Evolutionary conservation across 2,888 invertebrate species (phyloP).

Genomic region (Rhogogaster chlorosoma): DNA sequence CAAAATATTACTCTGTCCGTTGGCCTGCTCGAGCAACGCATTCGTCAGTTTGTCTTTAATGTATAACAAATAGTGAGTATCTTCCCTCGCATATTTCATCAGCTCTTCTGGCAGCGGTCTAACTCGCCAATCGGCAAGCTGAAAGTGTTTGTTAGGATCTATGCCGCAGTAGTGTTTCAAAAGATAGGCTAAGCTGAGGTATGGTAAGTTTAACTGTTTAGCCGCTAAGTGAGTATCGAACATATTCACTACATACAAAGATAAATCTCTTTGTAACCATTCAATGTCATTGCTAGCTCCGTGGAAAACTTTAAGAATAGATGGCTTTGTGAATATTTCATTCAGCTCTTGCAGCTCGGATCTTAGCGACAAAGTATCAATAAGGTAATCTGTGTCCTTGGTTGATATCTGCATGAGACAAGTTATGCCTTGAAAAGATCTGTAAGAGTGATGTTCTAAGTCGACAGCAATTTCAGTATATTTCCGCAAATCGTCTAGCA

Average conservation of each 20-base stretch:
- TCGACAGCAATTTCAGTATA: constrained; percentile 93
- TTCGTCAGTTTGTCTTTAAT: constrained; percentile 90
- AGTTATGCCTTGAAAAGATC: constrained; percentile 95
- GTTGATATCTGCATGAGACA: constrained; percentile 98
- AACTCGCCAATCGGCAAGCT: constrained; percentile 84
- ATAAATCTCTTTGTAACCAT: constrained; percentile 98
- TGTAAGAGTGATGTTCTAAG: constrained; percentile 95
- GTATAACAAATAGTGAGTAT: constrained; percentile 96
- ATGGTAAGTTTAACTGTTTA: constrained; percentile 84
- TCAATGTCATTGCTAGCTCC: constrained; percentile 93
- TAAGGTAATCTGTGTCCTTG: constrained; percentile 88
- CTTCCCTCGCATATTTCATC: constrained; percentile 92
- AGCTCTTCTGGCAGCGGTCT: constrained; percentile 92
- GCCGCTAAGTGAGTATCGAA: constrained; percentile 97
- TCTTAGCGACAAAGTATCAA: constrained; percentile 93
- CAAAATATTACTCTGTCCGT: constrained; percentile 84
- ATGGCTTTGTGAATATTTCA: constrained; percentile 93
- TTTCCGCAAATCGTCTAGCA: constrained; percentile 84
- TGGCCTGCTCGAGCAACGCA: constrained; percentile 85
- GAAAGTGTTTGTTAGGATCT: constrained; percentile 92
- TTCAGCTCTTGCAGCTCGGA: constrained; percentile 91
- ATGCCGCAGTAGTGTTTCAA: constrained; percentile 89
- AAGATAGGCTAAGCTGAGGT: constrained; percentile 88
- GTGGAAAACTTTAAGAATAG: constrained; percentile 96
- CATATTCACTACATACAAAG: constrained; percentile 96